Percentiles rank a stretch among this genome's conserved stretches.
Evolutionary conservation across 2,797 vertebrate species (phyloP).

Genomic region (Intellagama lesueurii): DNA sequence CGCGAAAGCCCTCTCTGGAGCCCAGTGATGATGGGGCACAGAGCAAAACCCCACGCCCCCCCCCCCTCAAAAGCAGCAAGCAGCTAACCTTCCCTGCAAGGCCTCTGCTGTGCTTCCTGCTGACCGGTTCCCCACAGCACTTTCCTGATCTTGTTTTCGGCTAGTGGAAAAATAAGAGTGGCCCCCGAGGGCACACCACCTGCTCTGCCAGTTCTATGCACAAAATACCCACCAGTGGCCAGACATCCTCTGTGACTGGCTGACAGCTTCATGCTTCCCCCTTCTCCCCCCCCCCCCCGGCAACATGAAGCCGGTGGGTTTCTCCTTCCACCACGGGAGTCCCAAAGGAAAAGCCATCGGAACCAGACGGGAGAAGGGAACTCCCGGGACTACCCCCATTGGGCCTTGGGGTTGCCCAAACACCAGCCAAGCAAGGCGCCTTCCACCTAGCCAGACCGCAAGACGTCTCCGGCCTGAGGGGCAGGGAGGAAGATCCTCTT

Average conservation of each 20-base stretch:
- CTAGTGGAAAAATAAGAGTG: background rate
- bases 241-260: background rate
- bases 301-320: too few relatives aligned
- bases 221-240: background rate
- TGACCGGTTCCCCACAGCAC: too few relatives aligned
- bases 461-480: too few relatives aligned
- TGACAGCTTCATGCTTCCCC: too few relatives aligned
- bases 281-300: too few relatives aligned
- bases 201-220: background rate
- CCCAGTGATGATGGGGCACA: too few relatives aligned
- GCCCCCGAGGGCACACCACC: too few relatives aligned
- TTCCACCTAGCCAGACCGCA: rapidly evolving
- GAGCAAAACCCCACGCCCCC: background rate
- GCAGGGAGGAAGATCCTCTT: too few relatives aligned
- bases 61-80: background rate
- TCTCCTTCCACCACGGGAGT: too few relatives aligned
- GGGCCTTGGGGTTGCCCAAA: background rate
- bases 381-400: too few relatives aligned
- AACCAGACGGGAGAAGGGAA: too few relatives aligned
- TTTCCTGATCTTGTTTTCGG: background rate
- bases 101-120: background rate
- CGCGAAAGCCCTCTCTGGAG: background rate
- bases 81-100: background rate
- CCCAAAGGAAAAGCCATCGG: background rate
- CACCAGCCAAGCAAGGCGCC: background rate